phyloP scores from a whole-genome alignment of 2,888 invertebrate species.

The Timandra comae region DNA sequence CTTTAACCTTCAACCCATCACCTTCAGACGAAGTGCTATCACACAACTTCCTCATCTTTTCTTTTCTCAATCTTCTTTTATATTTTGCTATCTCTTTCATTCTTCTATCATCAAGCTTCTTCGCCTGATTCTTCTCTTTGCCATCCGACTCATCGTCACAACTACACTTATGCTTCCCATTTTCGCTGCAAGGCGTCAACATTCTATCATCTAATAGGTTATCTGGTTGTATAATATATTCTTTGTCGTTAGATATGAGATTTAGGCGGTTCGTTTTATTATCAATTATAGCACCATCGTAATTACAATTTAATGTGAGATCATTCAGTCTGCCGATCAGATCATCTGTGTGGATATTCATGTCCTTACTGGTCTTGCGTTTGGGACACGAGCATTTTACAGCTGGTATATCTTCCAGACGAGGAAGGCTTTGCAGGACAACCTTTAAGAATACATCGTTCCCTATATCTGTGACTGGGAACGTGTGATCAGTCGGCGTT shows the following conservation, averaged over 20 bases:
- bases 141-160: constrained; percentile 83
- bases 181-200: constrained; percentile 82
- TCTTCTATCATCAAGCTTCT: constrained; percentile 56
- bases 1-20: constrained; percentile 43
- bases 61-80: constrained; percentile 60
- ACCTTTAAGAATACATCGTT: constrained; percentile 78
- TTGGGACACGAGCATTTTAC: constrained; percentile 66
- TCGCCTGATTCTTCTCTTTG: constrained; percentile 42
- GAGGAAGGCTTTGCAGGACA: constrained; percentile 82
- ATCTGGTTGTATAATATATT: too few species aligned
- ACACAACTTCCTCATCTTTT: constrained; percentile 56
- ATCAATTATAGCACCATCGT: constrained; percentile 32
- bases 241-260: constrained; percentile 26
- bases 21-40: constrained; percentile 68
- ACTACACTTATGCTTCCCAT: constrained; percentile 86
- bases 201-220: constrained; percentile 81
- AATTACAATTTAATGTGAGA: constrained; percentile 57
- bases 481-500: constrained; percentile 81
- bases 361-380: constrained; percentile 53
- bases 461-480: constrained; percentile 83
- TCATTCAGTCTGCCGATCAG: constrained; percentile 57
- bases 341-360: constrained; percentile 45
- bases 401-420: constrained; percentile 83
- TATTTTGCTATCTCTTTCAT: constrained; percentile 70
- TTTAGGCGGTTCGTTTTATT: constrained; percentile 30